Percentiles rank a stretch among this genome's conserved stretches.
phyloP scores from a whole-genome alignment of 2,888 invertebrate species.

The Linhomoeus sp. region DNA sequence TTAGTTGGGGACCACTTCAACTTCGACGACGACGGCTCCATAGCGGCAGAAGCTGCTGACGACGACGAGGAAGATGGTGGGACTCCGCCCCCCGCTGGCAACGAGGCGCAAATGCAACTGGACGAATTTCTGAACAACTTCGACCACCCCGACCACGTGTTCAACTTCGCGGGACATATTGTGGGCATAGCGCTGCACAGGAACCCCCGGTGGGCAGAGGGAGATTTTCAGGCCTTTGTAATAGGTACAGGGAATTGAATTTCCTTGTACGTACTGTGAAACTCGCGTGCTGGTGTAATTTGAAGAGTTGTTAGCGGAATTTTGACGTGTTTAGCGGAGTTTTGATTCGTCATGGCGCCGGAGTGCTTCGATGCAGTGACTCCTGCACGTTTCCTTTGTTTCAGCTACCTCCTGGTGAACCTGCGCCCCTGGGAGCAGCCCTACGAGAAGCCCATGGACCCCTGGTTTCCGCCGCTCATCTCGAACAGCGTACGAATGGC shows the following conservation, averaged over 20 bases:
- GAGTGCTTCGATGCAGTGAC: no score
- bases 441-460: background rate
- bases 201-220: slow-evolving; percentile 3
- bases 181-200: slow-evolving; percentile 68
- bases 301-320: no score
- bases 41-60: background rate
- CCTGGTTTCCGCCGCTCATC: background rate
- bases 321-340: no score
- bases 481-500: no score
- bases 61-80: background rate
- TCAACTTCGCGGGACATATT: slow-evolving; percentile 63
- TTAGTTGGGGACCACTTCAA: background rate
- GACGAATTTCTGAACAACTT: slow-evolving; percentile 7
- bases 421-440: background rate
- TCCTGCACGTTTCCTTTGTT: background rate
- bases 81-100: background rate
- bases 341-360: no score
- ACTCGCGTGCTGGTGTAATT: no score
- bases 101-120: background rate
- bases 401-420: background rate
- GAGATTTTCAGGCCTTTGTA: no score
- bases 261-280: no score
- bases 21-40: no score
- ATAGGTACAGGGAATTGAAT: no score
- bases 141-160: slow-evolving; percentile 53